Evolutionary conservation across 2,797 vertebrate species (phyloP).

Genomic region (Falco peregrinus): DNA sequence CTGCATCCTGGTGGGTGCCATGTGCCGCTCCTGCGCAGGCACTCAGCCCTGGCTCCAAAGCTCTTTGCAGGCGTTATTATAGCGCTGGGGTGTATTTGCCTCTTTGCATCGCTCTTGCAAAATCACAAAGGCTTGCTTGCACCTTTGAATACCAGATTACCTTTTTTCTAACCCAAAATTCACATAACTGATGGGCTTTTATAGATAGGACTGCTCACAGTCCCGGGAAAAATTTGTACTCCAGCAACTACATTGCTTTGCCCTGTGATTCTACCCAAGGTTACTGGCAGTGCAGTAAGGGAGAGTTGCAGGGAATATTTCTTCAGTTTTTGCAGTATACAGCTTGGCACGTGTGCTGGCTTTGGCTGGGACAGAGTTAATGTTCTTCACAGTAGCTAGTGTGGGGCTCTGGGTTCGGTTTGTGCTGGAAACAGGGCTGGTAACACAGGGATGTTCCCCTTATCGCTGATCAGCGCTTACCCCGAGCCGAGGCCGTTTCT

Average conservation of each 20-base stretch:
- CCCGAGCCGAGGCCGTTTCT: too few species aligned
- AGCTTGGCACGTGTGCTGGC: not conserved
- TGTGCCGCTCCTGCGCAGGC: rapidly evolving
- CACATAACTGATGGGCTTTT: not conserved
- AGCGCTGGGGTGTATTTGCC: not conserved
- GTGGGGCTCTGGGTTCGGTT: too few species aligned
- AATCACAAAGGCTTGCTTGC: rapidly evolving
- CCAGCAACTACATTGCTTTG: not conserved
- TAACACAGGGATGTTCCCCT: too few species aligned
- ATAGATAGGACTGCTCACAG: not conserved
- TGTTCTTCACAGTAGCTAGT: too few species aligned
- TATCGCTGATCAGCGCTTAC: too few species aligned
- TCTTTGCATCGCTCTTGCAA: not conserved
- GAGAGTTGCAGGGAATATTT: not conserved
- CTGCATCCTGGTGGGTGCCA: too few species aligned
- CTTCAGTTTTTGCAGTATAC: not conserved
- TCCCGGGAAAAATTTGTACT: not conserved
- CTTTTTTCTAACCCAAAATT: not conserved
- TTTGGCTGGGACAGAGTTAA: too few species aligned
- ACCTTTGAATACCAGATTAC: not conserved
- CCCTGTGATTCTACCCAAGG: rapidly evolving
- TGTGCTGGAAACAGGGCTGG: too few species aligned
- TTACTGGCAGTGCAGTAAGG: not conserved
- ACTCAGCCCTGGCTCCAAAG: rapidly evolving
- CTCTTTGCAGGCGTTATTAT: rapidly evolving